Percentiles rank a stretch among this genome's conserved stretches.
These are phyloP conservation scores for Urocyon cinereoargenteus DNA, from an alignment of 2,797 vertebrate genomes.

Conservation along the genomic window DNA sequence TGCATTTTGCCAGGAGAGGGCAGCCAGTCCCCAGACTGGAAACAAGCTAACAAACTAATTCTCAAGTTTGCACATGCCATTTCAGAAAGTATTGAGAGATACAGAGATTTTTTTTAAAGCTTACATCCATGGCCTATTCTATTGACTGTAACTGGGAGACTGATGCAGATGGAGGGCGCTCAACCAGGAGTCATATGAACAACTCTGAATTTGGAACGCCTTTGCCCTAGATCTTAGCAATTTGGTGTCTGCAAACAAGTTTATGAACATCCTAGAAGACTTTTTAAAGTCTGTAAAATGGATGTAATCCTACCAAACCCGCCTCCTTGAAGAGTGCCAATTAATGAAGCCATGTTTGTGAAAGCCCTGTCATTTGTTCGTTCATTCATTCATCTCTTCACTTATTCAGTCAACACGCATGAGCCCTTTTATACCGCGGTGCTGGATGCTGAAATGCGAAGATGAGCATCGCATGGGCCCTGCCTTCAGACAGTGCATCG, in stretches of 20 bases:
- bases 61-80: background rate
- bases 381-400: background rate
- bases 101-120: background rate
- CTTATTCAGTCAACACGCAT: background rate
- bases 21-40: conserved; percentile 28
- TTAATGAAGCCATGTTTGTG: background rate
- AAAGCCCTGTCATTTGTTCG: background rate
- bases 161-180: background rate
- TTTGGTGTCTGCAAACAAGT: background rate
- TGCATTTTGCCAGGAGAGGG: conserved; percentile 72
- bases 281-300: background rate
- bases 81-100: background rate
- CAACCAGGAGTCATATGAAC: background rate
- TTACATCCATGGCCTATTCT: background rate
- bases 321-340: background rate
- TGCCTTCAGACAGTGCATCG: background rate
- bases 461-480: background rate
- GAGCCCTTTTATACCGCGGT: background rate
- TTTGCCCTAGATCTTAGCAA: background rate
- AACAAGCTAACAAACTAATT: background rate
- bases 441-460: background rate
- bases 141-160: background rate
- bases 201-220: background rate
- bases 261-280: background rate
- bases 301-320: background rate